Evolutionary conservation across 2,113 vertebrate genomes (phyloP).

Genomic region (Aramus guarauna): DNA sequence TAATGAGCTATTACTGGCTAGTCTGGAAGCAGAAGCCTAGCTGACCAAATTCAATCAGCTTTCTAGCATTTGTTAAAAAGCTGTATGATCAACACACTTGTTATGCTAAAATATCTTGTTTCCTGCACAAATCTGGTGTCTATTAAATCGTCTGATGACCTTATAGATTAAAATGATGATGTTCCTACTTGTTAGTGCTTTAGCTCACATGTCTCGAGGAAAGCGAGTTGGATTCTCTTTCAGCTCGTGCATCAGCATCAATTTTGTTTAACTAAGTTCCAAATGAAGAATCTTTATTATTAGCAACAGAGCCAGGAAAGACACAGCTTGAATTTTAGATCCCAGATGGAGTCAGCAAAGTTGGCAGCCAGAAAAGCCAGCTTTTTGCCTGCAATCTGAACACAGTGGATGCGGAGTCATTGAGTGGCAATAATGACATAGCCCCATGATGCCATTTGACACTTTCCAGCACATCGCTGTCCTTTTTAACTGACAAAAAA

Average conservation of each 20-base stretch:
- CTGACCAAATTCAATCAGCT: not conserved
- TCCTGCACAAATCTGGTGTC: not conserved
- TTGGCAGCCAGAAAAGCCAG: slow-evolving; percentile 5
- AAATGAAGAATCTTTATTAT: slow-evolving; percentile 46
- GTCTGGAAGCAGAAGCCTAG: not conserved
- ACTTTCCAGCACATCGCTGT: not conserved
- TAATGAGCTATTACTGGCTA: not conserved
- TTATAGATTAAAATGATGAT: not conserved
- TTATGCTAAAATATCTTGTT: slow-evolving; percentile 7
- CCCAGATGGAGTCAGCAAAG: slow-evolving; percentile 39
- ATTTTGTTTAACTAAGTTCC: slow-evolving; percentile 28
- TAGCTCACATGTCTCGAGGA: not conserved
- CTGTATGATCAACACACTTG: not conserved
- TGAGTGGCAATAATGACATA: not conserved
- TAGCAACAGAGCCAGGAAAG: slow-evolving; percentile 16
- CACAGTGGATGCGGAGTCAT: not conserved
- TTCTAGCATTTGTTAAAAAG: not conserved
- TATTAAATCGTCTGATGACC: not conserved
- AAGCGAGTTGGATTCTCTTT: not conserved
- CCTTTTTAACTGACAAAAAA: not conserved
- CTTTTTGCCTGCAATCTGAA: not conserved
- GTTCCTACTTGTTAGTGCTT: not conserved
- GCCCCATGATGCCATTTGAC: not conserved
- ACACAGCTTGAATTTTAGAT: slow-evolving; percentile 32
- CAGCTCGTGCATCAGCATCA: not conserved